Evolutionary conservation across 2,113 vertebrate genomes (phyloP).

Genomic region (Tricholaema leucomelas): DNA sequence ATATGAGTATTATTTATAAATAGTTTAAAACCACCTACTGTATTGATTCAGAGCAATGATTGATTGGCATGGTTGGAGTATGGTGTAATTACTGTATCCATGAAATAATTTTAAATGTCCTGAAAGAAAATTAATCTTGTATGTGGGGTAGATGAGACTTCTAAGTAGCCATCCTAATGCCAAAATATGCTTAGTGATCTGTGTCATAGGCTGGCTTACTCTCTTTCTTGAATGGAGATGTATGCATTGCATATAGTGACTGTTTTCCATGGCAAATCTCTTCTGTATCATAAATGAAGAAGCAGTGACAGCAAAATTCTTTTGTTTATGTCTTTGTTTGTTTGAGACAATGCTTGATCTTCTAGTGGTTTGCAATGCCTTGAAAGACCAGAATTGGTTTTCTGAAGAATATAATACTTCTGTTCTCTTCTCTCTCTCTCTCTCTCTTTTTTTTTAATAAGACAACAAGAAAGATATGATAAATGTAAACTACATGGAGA

Average conservation of each 20-base stretch:
- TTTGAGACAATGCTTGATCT: not conserved
- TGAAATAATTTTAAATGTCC: constrained; percentile 30
- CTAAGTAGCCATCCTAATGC: constrained; percentile 18
- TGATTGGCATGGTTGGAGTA: not conserved
- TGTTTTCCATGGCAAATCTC: not conserved
- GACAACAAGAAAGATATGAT: not conserved
- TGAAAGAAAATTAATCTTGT: constrained; percentile 41
- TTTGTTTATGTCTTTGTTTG: not conserved
- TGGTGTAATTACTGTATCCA: constrained; percentile 44
- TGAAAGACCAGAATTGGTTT: not conserved
- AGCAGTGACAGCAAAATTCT: not conserved
- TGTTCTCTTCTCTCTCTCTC: not conserved
- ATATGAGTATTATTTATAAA: constrained; percentile 37
- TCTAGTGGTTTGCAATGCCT: not conserved
- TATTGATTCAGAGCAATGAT: constrained; percentile 29
- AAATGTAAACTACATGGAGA: not conserved
- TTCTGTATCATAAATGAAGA: not conserved
- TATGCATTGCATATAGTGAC: not conserved
- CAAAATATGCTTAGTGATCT: not conserved
- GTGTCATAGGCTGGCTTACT: not conserved
- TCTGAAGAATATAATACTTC: not conserved
- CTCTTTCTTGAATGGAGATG: not conserved
- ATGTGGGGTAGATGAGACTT: not conserved
- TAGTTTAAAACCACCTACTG: not conserved
- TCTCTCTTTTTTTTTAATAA: not conserved